These are phyloP conservation scores for Stercorarius parasiticus DNA, from an alignment of 2,113 vertebrate species.

Conservation along the genomic window DNA sequence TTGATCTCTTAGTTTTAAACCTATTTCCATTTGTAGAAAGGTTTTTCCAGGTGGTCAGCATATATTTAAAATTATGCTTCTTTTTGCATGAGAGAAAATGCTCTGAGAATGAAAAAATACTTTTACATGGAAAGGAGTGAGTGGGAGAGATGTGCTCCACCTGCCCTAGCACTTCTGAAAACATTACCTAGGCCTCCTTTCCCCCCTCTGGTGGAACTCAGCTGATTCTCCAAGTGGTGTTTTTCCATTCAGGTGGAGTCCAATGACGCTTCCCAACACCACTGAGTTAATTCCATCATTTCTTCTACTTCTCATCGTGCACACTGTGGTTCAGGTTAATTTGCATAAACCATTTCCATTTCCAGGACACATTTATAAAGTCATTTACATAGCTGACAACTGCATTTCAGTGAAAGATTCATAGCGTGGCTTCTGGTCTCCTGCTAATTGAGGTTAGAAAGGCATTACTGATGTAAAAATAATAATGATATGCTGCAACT, in stretches of 20 bases:
- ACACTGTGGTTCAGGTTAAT: neutral
- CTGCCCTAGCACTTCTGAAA: neutral
- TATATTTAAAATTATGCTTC: neutral
- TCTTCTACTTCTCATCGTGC: neutral
- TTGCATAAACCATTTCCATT: constrained; percentile 37
- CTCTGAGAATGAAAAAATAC: neutral
- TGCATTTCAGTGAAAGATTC: constrained; percentile 16
- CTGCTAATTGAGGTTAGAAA: constrained; percentile 59
- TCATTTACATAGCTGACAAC: constrained; percentile 26
- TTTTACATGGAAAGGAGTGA: neutral
- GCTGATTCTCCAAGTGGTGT: neutral
- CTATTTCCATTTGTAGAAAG: neutral
- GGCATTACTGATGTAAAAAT: constrained; percentile 3
- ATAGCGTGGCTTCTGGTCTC: neutral
- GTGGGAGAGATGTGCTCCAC: neutral
- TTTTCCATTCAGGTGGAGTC: neutral
- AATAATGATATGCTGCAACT: neutral
- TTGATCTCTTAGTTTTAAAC: neutral
- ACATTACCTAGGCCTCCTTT: neutral
- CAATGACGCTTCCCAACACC: neutral
- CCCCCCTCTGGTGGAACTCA: neutral
- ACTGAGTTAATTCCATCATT: neutral
- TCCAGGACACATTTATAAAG: constrained; percentile 10
- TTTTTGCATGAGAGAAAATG: neutral
- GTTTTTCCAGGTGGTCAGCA: neutral